Evolutionary conservation across 2,113 vertebrate species (phyloP).

Genomic region (Promerops cafer): DNA sequence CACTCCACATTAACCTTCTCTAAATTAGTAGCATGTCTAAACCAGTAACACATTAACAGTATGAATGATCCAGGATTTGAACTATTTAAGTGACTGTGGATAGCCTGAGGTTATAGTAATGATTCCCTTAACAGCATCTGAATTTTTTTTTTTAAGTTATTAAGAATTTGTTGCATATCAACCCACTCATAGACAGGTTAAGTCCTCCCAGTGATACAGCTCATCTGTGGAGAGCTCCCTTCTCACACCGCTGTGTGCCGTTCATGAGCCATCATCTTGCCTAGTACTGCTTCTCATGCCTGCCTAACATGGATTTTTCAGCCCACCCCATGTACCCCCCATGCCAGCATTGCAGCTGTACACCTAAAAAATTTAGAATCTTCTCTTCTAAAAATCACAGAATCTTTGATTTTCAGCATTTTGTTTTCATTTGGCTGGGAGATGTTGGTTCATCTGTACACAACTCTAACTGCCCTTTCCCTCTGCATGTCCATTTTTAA

Average conservation of each 20-base stretch:
- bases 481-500: background rate
- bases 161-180: background rate
- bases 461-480: background rate
- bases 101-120: background rate
- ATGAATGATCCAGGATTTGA: background rate
- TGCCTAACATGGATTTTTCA: background rate
- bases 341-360: background rate
- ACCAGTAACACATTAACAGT: background rate
- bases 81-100: background rate
- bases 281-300: background rate
- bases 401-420: background rate
- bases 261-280: background rate
- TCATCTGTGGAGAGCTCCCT: background rate
- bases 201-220: background rate
- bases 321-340: accelerated
- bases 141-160: background rate
- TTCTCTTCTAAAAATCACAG: background rate
- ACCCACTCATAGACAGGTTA: background rate
- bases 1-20: background rate
- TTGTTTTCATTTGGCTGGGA: background rate
- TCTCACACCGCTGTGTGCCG: background rate
- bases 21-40: background rate
- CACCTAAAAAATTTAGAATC: accelerated
- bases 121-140: background rate
- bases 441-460: background rate